Evolutionary conservation across 1,140 invertebrate species (phyloP), one percentile per base, ranked within the genome.

Genomic region (Platorchestia sp.): DNA sequence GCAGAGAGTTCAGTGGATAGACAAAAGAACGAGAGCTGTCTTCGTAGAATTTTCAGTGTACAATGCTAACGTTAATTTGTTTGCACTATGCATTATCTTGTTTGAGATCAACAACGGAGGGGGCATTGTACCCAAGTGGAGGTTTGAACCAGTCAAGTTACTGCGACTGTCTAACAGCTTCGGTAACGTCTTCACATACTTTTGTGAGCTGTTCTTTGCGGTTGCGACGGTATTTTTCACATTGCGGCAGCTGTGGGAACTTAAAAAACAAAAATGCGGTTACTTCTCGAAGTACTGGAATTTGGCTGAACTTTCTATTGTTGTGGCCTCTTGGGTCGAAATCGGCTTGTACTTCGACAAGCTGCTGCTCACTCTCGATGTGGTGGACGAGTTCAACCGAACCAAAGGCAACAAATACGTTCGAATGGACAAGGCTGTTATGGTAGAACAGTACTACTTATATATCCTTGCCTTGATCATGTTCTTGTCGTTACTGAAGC

Each of bases 91-190:
- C 96, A 91, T 95, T 96, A 96, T 98, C 22, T 96, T 96, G 42
- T 95, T 96, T n/a, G 97, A 97, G 93, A 96, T 97, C 75, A 96
- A 96, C 43, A 95, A 96, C 43, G 96, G 96, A 95, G 96, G 96
- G 95, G 96, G 96, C 22, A 95, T 96, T 10, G 91, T 87, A 36
- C 86, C 95, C 36, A 93, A 96, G 45, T 96, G 96, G 96, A 95
- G 96, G 40, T 96, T 96, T 96, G 96, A 96, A 42, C 96, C 96
- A 59, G 89, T 96, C 0, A 45, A 86, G 27, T 87, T 96, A 90
- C 19, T 96, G 41, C 22, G 87, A 47, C 42, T 93, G 45, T 7
- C 47, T 22, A 75, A 19, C 22, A 95, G 95, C 51, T 22, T 75
- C n/a, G 47, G 43, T 41, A 95, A 95, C 10, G 91, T 36, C 40